Base-by-base conservation (phyloP, 2,888 invertebrate species). In the Lasius fuliginosus region DNA sequence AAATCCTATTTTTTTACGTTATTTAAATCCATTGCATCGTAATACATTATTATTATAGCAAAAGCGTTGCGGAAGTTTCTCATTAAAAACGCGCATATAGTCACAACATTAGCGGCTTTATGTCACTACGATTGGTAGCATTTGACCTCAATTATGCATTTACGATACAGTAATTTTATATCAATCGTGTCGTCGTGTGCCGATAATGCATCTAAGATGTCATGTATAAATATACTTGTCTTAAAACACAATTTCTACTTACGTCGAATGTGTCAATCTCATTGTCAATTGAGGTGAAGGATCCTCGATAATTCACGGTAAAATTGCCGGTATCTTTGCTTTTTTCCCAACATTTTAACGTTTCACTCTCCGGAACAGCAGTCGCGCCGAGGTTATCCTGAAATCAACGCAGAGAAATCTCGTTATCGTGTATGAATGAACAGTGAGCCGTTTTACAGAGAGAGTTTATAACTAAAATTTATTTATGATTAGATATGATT, bases 201-300 rank as follows among this genome's bases (percentile, higher is more conserved):
- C 12, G 15, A 42, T 65, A 36, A 3, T 1, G 23, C 49, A 6
- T 46, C n/a, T 69, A 69, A 68, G 42, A 42, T 30, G n/a, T n/a
- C 42, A n/a, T 0, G 18, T 40, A 30, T 18, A 69, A 42, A 42
- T 30, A 30, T 11, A 30, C 33, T 30, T 12, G 40, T 8, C 30
- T 30, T 11, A 56, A 79, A 69, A 46, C 42, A 18, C 79, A 18
- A 60, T 49, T 71, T 71, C 58, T 58, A 71, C 58, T 79, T 79
- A 71, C 71, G 40, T 79, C n/a, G 27, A 67, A 76, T 67, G 67
- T 76, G 27, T 68, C 12, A 18, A 27, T n/a, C 12, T 71, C 23
- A 23, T 23, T 23, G 23, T 23, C 46, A 79, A 85, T 79, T 79
- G 85, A 84, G 86, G 86, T 84, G 65, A 84, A 86, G 84, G 82